Evolutionary conservation across 23 tunicate species (phyloP).

Genomic region (Phallusia fumigata): DNA sequence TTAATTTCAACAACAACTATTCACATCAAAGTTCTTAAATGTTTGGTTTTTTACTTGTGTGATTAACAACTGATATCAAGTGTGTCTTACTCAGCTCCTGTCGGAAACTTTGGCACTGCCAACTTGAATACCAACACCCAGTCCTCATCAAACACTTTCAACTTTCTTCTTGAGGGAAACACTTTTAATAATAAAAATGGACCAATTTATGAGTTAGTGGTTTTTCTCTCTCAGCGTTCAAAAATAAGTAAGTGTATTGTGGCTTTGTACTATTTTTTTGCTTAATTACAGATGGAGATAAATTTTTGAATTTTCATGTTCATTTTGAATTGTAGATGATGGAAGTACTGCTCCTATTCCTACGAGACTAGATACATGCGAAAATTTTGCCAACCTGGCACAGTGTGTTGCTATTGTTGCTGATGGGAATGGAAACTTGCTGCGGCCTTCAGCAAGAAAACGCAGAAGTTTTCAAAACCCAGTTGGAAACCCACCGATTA

Average conservation of each 20-base stretch:
- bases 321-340: not conserved
- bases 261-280: too few relatives aligned
- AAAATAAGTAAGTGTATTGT: not conserved
- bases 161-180: slow-evolving; percentile 27
- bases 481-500: slow-evolving; percentile 25
- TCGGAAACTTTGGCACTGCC: not conserved
- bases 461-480: slow-evolving; percentile 43
- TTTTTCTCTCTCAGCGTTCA: not conserved
- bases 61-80: too few relatives aligned
- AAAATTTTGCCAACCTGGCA: slow-evolving; percentile 1
- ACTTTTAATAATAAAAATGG: slow-evolving; percentile 49
- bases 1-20: too few relatives aligned
- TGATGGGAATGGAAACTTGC: slow-evolving; percentile 2
- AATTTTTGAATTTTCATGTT: too few relatives aligned
- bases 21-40: too few relatives aligned
- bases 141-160: slow-evolving; percentile 10
- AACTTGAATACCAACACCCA: not conserved
- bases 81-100: not conserved
- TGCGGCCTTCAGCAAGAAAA: slow-evolving; percentile 2
- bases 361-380: slow-evolving; percentile 29
- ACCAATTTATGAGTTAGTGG: slow-evolving; percentile 37
- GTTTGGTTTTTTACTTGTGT: too few relatives aligned
- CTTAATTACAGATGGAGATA: too few relatives aligned
- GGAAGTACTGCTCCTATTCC: slow-evolving; percentile 14
- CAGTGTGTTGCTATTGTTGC: slow-evolving; percentile 51